phyloP scores from a whole-genome alignment of 2,888 invertebrate genomes.

The Holacanthella duospinosa region DNA sequence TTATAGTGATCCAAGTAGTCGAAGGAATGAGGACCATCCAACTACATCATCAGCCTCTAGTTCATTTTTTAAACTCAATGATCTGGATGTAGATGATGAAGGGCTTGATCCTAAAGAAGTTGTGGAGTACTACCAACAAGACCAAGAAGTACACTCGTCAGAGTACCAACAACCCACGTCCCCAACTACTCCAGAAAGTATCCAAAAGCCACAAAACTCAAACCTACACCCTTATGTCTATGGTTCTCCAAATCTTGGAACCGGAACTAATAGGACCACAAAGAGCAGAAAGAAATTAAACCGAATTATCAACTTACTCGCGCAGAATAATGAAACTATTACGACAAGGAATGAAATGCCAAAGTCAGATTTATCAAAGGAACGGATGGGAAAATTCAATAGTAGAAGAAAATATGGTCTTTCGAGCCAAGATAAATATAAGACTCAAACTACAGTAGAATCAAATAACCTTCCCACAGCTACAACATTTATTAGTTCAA shows the following conservation, averaged over 20 bases:
- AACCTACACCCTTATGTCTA: not conserved
- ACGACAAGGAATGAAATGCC: not conserved
- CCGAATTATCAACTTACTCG: not conserved
- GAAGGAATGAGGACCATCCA: not conserved
- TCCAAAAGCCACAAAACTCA: not conserved
- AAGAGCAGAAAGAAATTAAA: slow-evolving; percentile 4
- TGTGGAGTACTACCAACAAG: slow-evolving; percentile 15
- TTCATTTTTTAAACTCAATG: not conserved
- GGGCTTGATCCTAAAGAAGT: slow-evolving; percentile 10
- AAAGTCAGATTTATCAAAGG: not conserved
- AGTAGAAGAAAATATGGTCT: not conserved
- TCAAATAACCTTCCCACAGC: no score
- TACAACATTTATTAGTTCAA: no score
- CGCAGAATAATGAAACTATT: not conserved
- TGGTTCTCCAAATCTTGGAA: not conserved
- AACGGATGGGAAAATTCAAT: not conserved
- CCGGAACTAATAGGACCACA: not conserved
- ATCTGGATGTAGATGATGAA: slow-evolving; percentile 1
- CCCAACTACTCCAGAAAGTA: not conserved
- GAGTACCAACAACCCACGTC: not conserved
- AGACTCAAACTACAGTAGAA: no score
- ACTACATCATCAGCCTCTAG: not conserved
- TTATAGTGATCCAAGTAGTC: slow-evolving; percentile 14
- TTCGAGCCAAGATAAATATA: not conserved
- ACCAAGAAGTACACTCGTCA: slow-evolving; percentile 6